Base-by-base conservation (phyloP, 2,797 vertebrate species). In the Miichthys miiuy region DNA sequence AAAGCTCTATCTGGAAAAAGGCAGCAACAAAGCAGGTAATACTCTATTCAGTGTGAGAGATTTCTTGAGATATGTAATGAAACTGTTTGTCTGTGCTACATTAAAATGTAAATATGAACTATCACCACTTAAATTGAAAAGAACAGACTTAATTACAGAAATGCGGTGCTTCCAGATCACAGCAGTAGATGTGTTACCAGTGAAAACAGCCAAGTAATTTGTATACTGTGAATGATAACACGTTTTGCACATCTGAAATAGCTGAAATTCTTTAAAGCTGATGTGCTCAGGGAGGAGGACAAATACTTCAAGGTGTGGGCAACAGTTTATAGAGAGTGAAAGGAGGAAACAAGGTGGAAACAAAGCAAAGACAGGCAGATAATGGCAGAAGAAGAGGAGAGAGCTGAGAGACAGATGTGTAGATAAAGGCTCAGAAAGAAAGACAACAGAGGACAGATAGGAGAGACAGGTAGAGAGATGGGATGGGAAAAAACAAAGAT, bases 401-500 rank as follows among this genome's bases (percentile, higher is more conserved):
- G 75, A 79, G 69, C 69, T 78, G 68, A 69, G 80, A 87, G 83
- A 88, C 84, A 47, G 80, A 85, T 82, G 72, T 41, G 25, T 20
- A 83, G 83, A 91, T 88, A 87, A 83, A 80, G 75, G 60, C 62
- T 80, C 30, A 68, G 66, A 62, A 67, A 84, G 50, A 27, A 58
- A 90, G 82, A 86, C 73, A 75, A 71, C 62, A 47, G 68, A 83
- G 73, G 83, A 88, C 80, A 73, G 88, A 87, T 85, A 75, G 78
- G 60, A 86, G 65, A 83, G 82, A 84, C 79, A 67, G 80, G 79
- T 70, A 81, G 74, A 74, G 51, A 82, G 72, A 92, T 69, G 78
- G 81, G 68, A 83, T 55, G n/a, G 58, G 46, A 65, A 79, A 34
- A 83, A 88, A 86, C 79, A 80, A 86, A 85, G 90, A 93, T 91